phyloP scores from a whole-genome alignment of 64 coral and sea anemone genomes.

The Dendrophyllia cribrosa region DNA sequence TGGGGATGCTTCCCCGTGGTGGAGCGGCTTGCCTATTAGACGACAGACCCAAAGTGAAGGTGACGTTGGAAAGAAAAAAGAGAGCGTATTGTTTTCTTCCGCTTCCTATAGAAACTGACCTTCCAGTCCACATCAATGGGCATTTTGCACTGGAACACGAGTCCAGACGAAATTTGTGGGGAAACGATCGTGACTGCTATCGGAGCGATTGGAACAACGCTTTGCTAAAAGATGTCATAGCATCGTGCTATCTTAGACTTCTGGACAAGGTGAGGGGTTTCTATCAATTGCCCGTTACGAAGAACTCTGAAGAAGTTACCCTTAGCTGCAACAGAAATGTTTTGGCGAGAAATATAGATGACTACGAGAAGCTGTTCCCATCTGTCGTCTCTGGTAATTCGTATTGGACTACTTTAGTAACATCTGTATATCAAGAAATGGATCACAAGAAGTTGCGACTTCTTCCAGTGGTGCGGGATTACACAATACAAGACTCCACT shows the following conservation, averaged over 20 bases:
- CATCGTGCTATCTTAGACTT: conserved; percentile 80
- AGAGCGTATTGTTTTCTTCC: conserved; percentile 94
- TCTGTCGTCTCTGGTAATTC: background rate
- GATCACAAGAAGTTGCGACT: conserved; percentile 43
- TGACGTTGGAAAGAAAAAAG: background rate
- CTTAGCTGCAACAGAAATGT: background rate
- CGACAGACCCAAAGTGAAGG: background rate
- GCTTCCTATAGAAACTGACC: conserved; percentile 61
- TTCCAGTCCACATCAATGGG: conserved; percentile 92
- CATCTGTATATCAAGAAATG: conserved; percentile 60
- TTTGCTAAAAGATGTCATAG: conserved; percentile 66
- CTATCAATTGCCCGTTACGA: conserved; percentile 21
- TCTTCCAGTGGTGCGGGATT: conserved; percentile 60
- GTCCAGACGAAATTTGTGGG: conserved; percentile 80
- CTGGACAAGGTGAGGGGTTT: conserved; percentile 42
- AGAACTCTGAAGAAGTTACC: background rate
- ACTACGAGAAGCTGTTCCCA: conserved; percentile 38
- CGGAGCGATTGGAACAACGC: conserved; percentile 75
- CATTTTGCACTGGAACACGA: conserved; percentile 96
- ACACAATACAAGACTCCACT: background rate
- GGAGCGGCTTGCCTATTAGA: conserved; percentile 71
- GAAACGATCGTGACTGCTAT: background rate
- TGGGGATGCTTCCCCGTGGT: conserved; percentile 87
- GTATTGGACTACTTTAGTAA: conserved; percentile 53
- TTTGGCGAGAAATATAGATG: background rate